Percentiles rank a stretch among this genome's conserved stretches.
Evolutionary conservation across 2,888 invertebrate species (phyloP).

Genomic region (Hymenopus coronatus): DNA sequence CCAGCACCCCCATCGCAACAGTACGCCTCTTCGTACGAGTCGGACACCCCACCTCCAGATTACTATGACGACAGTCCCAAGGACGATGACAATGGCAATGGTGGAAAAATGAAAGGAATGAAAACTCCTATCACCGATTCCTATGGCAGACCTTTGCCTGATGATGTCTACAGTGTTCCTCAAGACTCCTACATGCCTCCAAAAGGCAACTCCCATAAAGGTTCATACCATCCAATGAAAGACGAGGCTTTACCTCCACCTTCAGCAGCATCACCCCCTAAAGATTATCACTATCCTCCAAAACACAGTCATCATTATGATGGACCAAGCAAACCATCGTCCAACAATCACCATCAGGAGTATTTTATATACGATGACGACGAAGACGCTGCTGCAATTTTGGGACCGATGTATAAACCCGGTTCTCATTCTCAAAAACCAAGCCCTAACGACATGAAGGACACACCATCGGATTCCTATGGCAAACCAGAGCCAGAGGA

Average conservation of each 20-base stretch:
- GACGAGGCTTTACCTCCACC: not conserved
- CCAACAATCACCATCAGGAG: not conserved
- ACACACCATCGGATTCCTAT: not conserved
- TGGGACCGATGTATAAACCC: not conserved
- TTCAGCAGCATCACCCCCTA: not conserved
- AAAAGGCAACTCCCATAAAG: not conserved
- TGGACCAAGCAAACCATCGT: conserved; percentile 38
- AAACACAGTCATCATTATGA: conserved; percentile 46
- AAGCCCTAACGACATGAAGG: not conserved
- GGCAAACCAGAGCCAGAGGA: not conserved
- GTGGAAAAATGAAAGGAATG: not conserved
- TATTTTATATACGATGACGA: not conserved
- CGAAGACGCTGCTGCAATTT: not conserved
- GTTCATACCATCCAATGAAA: not conserved
- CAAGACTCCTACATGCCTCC: not conserved
- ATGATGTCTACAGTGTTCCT: not conserved
- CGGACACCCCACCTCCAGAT: not conserved
- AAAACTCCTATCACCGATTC: not conserved
- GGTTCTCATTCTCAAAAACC: not conserved
- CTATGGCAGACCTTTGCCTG: not conserved
- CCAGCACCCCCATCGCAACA: not conserved
- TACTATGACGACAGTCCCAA: not conserved
- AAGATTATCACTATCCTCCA: conserved; percentile 32
- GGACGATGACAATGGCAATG: not conserved
- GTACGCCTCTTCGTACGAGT: not conserved